Evolutionary conservation across 2,888 invertebrate species (phyloP).

Genomic region (Synanthedon formicaeformis): DNA sequence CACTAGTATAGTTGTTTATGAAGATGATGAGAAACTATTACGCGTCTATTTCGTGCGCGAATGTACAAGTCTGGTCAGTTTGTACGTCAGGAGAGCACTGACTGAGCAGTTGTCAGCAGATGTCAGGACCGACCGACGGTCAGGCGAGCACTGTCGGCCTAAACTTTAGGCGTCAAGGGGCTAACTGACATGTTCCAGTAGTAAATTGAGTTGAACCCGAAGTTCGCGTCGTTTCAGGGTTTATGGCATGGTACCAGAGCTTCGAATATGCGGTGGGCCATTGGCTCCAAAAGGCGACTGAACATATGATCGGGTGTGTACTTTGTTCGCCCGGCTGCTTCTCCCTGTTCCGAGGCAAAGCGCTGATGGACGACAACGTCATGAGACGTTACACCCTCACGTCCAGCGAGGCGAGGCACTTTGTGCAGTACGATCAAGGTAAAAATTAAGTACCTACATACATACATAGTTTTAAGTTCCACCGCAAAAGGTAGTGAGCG

Average conservation of each 20-base stretch:
- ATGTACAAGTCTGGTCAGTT: too few relatives aligned
- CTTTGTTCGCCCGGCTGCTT: slow-evolving; percentile 94
- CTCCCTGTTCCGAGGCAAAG: slow-evolving; percentile 88
- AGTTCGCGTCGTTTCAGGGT: slow-evolving; percentile 53
- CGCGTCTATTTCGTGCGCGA: too few relatives aligned
- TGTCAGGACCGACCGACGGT: too few relatives aligned
- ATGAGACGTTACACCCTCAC: slow-evolving; percentile 89
- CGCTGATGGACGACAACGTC: slow-evolving; percentile 91
- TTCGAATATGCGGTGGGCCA: slow-evolving; percentile 94
- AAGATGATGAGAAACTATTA: too few relatives aligned
- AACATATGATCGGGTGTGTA: slow-evolving; percentile 90
- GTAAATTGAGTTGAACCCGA: not conserved
- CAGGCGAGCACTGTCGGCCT: too few relatives aligned
- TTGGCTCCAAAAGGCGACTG: slow-evolving; percentile 93
- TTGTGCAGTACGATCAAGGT: slow-evolving; percentile 93
- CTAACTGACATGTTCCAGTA: too few relatives aligned
- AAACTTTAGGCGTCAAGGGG: too few relatives aligned
- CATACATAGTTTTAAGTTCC: too few relatives aligned
- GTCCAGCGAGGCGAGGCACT: slow-evolving; percentile 83
- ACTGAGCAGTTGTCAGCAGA: too few relatives aligned
- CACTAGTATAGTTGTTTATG: too few relatives aligned
- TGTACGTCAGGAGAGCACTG: too few relatives aligned
- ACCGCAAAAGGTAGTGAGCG: too few relatives aligned
- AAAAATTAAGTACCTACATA: slow-evolving; percentile 2
- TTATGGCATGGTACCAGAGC: slow-evolving; percentile 88